Evolutionary conservation across 2,797 vertebrate genomes (phyloP), one percentile per base, ranked within the genome.

Genomic region (Catamblyrhynchus diadema): DNA sequence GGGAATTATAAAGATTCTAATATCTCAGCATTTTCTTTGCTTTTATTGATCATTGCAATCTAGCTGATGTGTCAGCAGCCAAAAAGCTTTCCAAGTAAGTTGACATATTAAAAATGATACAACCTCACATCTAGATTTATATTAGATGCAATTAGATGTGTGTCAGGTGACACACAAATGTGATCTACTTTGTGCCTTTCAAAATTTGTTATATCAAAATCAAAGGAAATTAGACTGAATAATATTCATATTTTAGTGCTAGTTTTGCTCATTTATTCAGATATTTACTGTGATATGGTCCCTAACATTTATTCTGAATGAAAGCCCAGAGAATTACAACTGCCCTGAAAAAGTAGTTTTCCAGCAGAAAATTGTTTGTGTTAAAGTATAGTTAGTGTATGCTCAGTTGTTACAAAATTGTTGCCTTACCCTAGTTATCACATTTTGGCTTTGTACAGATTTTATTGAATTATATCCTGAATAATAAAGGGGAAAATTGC

Each of bases 181-280:
- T 88, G 75, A 86, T 97, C 64, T 93, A 56, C 53, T 95, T 90
- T 94, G 86, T 93, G 79, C 95, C 80, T 82, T 94, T 81, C 50
- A 73, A 94, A 93, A 95, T 48, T 73, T 81, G 53, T 94, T 94
- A 77, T 94, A 62, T 95, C 73, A 96, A 96, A 96, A 97, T 96
- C 62, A 96, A 96, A 96, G 93, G 48, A 96, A 96, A 92, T 96
- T 84, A 27, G 22, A 47, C 50, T 90, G 86, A 94, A 86, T 86
- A 94, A 90, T 94, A 88, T 93, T 94, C n/a, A 44, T 89, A 86
- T 88, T 95, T 96, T 48, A 80, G 35, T 73, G 15, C 45, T 82
- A 54, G 41, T 57, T 86, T 32, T 66, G 79, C 33, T 92, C 93
- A 94, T 79, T 96, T 95, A 86, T 95, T 96, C 65, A 84, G 33